Conservation (phyloP, 2,888 invertebrate genomes). For the Tinea semifulvella region DNA sequence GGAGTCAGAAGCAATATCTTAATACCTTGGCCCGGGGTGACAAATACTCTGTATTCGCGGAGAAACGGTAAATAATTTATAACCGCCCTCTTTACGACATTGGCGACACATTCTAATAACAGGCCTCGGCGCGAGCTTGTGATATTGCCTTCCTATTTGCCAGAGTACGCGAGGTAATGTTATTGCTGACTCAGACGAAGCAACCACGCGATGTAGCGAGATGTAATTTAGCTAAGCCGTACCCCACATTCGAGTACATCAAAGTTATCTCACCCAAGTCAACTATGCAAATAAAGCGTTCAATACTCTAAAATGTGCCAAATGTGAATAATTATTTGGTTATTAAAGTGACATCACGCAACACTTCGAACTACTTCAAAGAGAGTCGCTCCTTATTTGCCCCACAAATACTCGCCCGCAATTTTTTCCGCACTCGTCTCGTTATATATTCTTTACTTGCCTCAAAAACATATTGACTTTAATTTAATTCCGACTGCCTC, state of each 20-base stretch:
- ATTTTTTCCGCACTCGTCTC: too few relatives aligned
- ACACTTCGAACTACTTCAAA: too few relatives aligned
- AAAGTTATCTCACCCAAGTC: slow-evolving; percentile 27
- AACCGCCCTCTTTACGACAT: slow-evolving; percentile 46
- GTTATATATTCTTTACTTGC: too few relatives aligned
- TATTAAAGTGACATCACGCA: slow-evolving; percentile 25
- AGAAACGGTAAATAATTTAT: slow-evolving; percentile 62
- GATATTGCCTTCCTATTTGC: slow-evolving; percentile 13
- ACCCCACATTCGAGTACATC: slow-evolving; percentile 31
- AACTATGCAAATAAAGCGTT: slow-evolving; percentile 11
- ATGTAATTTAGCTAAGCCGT: slow-evolving; percentile 31
- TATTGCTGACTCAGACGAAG: slow-evolving; percentile 40
- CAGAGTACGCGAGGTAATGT: slow-evolving; percentile 32
- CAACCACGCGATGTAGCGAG: slow-evolving; percentile 27
- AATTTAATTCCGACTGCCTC: too few relatives aligned
- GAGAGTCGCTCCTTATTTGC: too few relatives aligned
- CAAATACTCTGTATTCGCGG: slow-evolving; percentile 55
- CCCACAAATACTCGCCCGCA: too few relatives aligned
- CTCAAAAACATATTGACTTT: too few relatives aligned
- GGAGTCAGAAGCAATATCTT: slow-evolving; percentile 64
- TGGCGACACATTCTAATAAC: slow-evolving; percentile 41
- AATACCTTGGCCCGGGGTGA: slow-evolving; percentile 57
- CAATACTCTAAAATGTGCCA: slow-evolving; percentile 9
- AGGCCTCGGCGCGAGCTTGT: slow-evolving; percentile 29
- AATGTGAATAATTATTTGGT: slow-evolving; percentile 4